phyloP scores from a whole-genome alignment of 2,113 vertebrate genomes.

The Lophura nycthemera region DNA sequence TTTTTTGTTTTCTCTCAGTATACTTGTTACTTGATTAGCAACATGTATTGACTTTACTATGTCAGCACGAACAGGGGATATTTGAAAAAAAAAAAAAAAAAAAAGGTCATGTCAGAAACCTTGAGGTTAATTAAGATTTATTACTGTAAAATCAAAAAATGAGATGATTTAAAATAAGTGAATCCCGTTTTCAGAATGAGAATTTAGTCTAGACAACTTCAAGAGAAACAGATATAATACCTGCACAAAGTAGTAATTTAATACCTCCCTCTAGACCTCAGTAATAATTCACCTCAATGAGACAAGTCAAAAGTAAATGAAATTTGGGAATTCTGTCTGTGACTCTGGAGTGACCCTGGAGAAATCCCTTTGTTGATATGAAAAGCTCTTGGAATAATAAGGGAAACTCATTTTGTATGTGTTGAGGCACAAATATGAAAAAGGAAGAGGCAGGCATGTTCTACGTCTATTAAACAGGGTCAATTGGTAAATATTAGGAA shows the following conservation, averaged over 20 bases:
- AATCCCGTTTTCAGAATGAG: not conserved
- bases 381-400: not conserved
- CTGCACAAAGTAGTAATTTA: not conserved
- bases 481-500: not conserved
- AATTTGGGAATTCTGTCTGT: not conserved
- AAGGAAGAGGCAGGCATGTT: not conserved
- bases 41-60: not conserved
- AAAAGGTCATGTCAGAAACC: not conserved
- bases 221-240: not conserved
- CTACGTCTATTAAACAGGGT: not conserved
- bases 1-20: not conserved
- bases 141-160: not conserved
- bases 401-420: not conserved
- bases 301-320: not conserved
- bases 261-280: not conserved
- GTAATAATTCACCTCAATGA: not conserved
- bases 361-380: not conserved
- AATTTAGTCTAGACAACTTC: not conserved
- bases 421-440: not conserved
- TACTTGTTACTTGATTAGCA: not conserved
- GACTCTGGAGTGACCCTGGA: not conserved
- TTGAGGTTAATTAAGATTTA: not conserved
- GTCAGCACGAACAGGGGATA: not conserved
- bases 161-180: not conserved
- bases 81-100: not conserved